These are phyloP conservation scores for Colletes collaris DNA, from an alignment of 2,888 invertebrate species.

Conservation along the genomic window DNA sequence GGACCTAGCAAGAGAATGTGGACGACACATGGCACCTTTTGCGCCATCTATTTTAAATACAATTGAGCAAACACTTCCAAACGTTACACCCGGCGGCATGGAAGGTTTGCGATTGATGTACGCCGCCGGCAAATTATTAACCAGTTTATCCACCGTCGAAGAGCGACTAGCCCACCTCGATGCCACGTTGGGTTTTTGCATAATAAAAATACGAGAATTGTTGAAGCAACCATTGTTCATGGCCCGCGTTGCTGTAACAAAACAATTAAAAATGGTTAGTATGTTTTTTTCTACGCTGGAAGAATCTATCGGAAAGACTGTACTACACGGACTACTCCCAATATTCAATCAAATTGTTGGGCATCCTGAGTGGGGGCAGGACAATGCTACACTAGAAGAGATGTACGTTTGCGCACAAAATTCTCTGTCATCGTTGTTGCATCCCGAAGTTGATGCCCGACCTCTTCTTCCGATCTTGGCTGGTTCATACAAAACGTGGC, in stretches of 20 bases:
- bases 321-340: constrained; percentile 83
- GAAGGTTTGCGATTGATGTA: constrained; percentile 91
- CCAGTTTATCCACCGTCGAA: constrained; percentile 86
- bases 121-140: constrained; percentile 89
- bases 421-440: constrained; percentile 75
- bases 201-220: constrained; percentile 86
- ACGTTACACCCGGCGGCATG: constrained; percentile 86
- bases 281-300: constrained; percentile 87
- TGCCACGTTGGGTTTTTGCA: constrained; percentile 87
- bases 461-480: constrained; percentile 72
- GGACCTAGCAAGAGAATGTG: constrained; percentile 93
- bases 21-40: constrained; percentile 89
- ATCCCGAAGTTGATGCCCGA: constrained; percentile 75
- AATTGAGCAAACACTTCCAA: constrained; percentile 84
- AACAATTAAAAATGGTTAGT: constrained; percentile 88
- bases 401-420: constrained; percentile 78
- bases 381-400: constrained; percentile 87
- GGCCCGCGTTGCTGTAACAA: constrained; percentile 83
- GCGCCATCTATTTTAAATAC: constrained; percentile 90
- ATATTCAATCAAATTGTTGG: constrained; percentile 86
- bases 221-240: constrained; percentile 71
- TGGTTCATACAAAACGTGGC: constrained; percentile 82
- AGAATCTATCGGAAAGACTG: constrained; percentile 82
- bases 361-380: constrained; percentile 85
- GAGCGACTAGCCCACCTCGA: constrained; percentile 89